A percentile compares a stretch with the other conserved stretches of the same genome.
Conservation (phyloP, 2,888 invertebrate species). For the Sesia bembeciformis region DNA sequence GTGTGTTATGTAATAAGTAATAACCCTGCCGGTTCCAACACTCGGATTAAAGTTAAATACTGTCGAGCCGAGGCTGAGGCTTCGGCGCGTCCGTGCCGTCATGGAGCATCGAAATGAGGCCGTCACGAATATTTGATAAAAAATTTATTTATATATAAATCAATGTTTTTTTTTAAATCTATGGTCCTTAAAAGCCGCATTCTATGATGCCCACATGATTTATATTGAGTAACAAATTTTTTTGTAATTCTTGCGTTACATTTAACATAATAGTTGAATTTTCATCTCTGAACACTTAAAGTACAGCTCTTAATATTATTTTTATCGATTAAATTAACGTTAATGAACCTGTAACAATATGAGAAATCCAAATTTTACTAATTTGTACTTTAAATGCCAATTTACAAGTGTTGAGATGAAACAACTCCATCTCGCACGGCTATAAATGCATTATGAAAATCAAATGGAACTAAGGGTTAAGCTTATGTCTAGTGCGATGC, state of each 20-base stretch:
- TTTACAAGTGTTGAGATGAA: conserved; percentile 67
- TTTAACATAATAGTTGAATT: conserved; percentile 55
- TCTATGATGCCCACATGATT: conserved; percentile 30
- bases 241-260: conserved; percentile 49
- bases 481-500: conserved; percentile 69
- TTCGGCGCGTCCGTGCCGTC: conserved; percentile 28
- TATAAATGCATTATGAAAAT: conserved; percentile 54
- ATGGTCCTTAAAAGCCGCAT: conserved; percentile 18
- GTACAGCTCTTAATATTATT: conserved; percentile 72
- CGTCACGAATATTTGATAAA: background rate
- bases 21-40: no score
- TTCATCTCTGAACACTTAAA: conserved; percentile 73
- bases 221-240: conserved; percentile 29
- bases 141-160: background rate
- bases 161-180: background rate
- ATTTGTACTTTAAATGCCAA: conserved; percentile 75
- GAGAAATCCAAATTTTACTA: conserved; percentile 72
- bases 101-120: conserved; percentile 28
- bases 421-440: conserved; percentile 63
- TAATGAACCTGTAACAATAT: conserved; percentile 75
- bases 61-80: conserved; percentile 25
- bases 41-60: background rate
- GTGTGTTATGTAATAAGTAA: no score
- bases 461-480: conserved; percentile 57
- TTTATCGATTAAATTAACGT: conserved; percentile 64